Percentiles rank a stretch among this genome's conserved stretches.
Conservation (phyloP, 2,888 invertebrate genomes). For the Megalurothrips usitatus region DNA sequence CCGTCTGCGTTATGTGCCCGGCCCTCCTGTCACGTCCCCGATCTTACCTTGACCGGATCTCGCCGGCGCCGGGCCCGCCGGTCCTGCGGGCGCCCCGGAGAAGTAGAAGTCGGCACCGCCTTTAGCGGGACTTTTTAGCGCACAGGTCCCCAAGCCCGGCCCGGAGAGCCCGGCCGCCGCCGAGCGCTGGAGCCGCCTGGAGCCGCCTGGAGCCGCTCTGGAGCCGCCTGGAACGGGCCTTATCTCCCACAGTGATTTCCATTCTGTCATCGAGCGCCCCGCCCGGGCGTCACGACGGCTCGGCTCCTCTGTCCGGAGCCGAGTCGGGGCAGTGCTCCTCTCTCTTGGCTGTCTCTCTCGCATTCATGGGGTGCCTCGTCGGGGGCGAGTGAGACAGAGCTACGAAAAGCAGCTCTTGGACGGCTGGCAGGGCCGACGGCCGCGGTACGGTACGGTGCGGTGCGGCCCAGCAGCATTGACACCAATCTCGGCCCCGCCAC, state of each 20-base stretch:
- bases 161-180: not conserved
- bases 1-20: not conserved
- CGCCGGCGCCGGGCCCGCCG: too few relatives aligned
- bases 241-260: not conserved
- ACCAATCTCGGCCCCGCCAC: not conserved
- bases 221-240: not conserved
- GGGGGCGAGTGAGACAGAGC: too few relatives aligned
- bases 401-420: too few relatives aligned
- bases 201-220: not conserved
- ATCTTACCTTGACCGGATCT: not conserved
- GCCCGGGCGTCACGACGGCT: not conserved
- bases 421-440: not conserved
- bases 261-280: not conserved
- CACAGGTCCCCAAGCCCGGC: not conserved
- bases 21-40: not conserved
- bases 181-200: not conserved
- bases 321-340: not conserved
- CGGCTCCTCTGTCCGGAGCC: too few relatives aligned
- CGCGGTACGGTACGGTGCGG: not conserved
- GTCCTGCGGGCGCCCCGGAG: too few relatives aligned
- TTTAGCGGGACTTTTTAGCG: not conserved
- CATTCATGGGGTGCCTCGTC: not conserved
- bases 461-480: slow-evolving; percentile 8
- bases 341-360: not conserved
- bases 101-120: too few relatives aligned